Evolutionary conservation across 2,113 vertebrate species (phyloP).

Genomic region (Pelodiscus sinensis): DNA sequence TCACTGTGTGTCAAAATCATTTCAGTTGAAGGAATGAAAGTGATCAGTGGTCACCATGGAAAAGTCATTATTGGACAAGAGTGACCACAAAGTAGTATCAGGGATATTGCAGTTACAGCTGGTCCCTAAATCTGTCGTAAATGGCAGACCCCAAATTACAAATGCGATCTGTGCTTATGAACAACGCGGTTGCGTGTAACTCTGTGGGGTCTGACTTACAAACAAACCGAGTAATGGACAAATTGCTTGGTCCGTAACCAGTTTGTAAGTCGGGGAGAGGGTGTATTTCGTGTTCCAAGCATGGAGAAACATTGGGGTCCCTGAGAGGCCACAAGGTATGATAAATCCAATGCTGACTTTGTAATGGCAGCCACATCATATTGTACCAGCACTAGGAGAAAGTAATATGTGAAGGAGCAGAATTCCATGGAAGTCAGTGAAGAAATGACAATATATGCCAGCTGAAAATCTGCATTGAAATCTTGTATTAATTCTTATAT

Average conservation of each 20-base stretch:
- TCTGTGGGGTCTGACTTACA: too few species aligned
- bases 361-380: background rate
- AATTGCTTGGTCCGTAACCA: too few species aligned
- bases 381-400: background rate
- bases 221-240: too few species aligned
- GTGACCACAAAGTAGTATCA: background rate
- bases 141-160: too few species aligned
- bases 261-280: too few species aligned
- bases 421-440: background rate
- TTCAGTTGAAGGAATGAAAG: background rate
- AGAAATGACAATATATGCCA: background rate
- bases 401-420: background rate
- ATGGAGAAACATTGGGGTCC: background rate
- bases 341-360: background rate
- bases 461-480: background rate
- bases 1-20: background rate
- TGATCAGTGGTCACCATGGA: background rate
- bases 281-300: background rate
- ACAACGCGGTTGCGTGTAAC: too few species aligned
- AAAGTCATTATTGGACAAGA: accelerated
- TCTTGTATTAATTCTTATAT: background rate
- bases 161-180: too few species aligned
- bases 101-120: background rate
- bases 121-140: too few species aligned
- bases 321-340: background rate